Percentiles rank a stretch among this genome's conserved stretches.
phyloP scores from a whole-genome alignment of 2,797 vertebrate species.

The Meda fulgida region DNA sequence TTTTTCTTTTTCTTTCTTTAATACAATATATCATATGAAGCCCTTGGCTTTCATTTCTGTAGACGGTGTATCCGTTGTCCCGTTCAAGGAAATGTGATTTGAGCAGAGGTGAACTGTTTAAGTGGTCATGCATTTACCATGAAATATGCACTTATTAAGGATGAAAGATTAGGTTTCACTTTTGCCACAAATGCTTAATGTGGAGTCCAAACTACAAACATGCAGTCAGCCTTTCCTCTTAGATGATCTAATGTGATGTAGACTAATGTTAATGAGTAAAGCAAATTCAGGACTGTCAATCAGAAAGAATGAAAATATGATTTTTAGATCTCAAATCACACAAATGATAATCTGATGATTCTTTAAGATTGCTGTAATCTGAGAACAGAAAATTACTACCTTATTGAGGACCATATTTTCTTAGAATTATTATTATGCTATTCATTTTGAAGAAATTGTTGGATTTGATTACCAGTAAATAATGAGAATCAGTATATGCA shows the following conservation, averaged over 20 bases:
- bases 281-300: conserved; percentile 59
- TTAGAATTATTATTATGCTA: not conserved
- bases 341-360: not conserved
- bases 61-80: conserved; percentile 68
- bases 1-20: conserved; percentile 29
- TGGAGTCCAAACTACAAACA: conserved; percentile 65
- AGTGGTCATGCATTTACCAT: conserved; percentile 79
- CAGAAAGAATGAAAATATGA: not conserved
- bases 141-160: conserved; percentile 78
- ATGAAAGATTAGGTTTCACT: conserved; percentile 74
- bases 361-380: not conserved
- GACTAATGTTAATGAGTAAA: conserved; percentile 66
- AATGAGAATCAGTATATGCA: not conserved
- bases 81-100: conserved; percentile 74
- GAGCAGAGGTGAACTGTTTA: conserved; percentile 77
- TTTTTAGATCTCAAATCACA: not conserved
- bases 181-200: conserved; percentile 70
- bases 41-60: conserved; percentile 67
- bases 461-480: not conserved
- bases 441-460: not conserved
- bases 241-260: conserved; percentile 73
- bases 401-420: not conserved
- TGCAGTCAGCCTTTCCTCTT: conserved; percentile 66
- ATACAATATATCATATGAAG: conserved; percentile 68
- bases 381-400: not conserved